A percentile compares a stretch with the other conserved stretches of the same genome.
phyloP scores from a whole-genome alignment of 2,797 vertebrate species.

The Coranthus polyacanthus region DNA sequence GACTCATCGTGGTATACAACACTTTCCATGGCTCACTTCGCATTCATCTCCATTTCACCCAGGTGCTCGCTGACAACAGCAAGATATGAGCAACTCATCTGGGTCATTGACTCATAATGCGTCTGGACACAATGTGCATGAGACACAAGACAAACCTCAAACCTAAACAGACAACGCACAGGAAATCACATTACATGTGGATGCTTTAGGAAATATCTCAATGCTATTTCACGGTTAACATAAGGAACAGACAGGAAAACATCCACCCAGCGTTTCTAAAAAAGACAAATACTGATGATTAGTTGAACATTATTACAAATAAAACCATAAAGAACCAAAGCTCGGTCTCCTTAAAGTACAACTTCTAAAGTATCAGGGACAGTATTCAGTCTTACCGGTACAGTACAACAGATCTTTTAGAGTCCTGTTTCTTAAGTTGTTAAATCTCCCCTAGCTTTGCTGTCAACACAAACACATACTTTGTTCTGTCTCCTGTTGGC shows the following conservation, averaged over 20 bases:
- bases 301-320: background rate
- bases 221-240: background rate
- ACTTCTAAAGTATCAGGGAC: background rate
- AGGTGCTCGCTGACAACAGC: slow-evolving; percentile 66
- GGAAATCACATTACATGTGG: slow-evolving; percentile 10
- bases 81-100: slow-evolving; percentile 45
- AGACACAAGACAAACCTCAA: slow-evolving; percentile 9
- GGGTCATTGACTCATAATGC: slow-evolving; percentile 64
- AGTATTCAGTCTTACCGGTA: slow-evolving; percentile 65
- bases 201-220: background rate
- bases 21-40: slow-evolving; percentile 55
- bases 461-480: slow-evolving; percentile 58
- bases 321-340: slow-evolving; percentile 9
- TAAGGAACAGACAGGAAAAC: background rate
- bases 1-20: slow-evolving; percentile 51
- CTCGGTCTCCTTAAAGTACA: background rate
- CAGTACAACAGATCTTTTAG: slow-evolving; percentile 22
- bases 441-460: slow-evolving; percentile 50
- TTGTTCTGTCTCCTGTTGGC: slow-evolving; percentile 60
- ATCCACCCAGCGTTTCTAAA: background rate
- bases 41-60: slow-evolving; percentile 28
- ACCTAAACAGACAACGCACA: background rate
- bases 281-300: background rate
- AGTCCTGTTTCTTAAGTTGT: slow-evolving; percentile 22
- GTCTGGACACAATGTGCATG: slow-evolving; percentile 49